Base-by-base conservation (phyloP, 64 coral and sea anemone genomes). In the Acropora yongei region DNA sequence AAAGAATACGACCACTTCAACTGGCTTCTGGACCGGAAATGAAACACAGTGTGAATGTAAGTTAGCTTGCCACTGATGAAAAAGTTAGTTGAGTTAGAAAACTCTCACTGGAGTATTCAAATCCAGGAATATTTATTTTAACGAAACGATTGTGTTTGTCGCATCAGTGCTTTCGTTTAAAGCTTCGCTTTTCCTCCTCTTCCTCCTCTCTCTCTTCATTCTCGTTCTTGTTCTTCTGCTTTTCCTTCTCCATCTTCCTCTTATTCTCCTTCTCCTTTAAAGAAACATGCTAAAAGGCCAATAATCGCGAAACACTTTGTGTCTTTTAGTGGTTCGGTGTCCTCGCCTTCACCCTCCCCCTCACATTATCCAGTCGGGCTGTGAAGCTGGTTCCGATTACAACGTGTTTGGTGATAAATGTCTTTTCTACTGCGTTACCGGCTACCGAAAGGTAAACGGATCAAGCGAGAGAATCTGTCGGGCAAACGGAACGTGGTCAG, bases 11-110 rank as follows among this genome's bases (percentile, higher is more conserved):
- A 14, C 10, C 17, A 75, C 50, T 0, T 73, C 49, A 11, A 6
- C 41, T 16, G 87, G 93, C 20, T 79, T 84, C 60, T 94, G 93
- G 93, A 94, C 87, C 9, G 93, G 93, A 68, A 94, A 84, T n/a
- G 57, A 81, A 58, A 94, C 93, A 19, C 19, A 84, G 63, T 94
- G 93, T 78, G 73, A 94, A 89, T 65, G 93, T 94, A 69, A 76
- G 87, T 85, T 43, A 63, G 55, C 51, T 41, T 40, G 17, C 6
- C 47, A 80, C 10, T 51, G 11, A 44, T 30, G 30, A 30, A 30
- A 30, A 30, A 30, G 30, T 55, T 55, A 4, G 51, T 55, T 55
- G 51, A 55, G 51, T 55, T 55, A 9, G 51, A 5, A 55, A 55
- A 55, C 51, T 55, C 51, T 55, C 51, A 4, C 51, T 5, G 9